phyloP scores from a whole-genome alignment of 2,113 vertebrate genomes.

The Pseudorasbora parva region DNA sequence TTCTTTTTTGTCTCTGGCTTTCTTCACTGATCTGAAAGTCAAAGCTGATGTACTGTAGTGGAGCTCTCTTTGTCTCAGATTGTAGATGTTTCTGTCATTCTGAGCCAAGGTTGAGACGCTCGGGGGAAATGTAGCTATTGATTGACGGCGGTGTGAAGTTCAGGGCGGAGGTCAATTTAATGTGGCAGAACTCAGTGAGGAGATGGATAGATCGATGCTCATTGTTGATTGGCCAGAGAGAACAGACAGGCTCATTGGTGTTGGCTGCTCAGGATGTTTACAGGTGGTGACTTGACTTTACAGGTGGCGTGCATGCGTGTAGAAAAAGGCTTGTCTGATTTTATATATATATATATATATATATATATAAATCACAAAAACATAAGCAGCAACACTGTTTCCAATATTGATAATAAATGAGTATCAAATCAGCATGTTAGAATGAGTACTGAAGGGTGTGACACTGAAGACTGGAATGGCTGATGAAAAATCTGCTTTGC shows the following conservation, averaged over 20 bases:
- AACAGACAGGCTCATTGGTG: neutral
- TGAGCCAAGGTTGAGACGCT: neutral
- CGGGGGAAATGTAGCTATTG: conserved; percentile 29
- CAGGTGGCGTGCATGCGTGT: no score
- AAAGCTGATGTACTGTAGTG: conserved; percentile 8
- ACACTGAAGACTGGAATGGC: no score
- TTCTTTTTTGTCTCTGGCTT: neutral
- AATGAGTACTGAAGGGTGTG: no score
- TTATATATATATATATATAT: no score
- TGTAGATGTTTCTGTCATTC: conserved; percentile 10
- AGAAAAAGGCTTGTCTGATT: neutral
- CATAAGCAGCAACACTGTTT: no score
- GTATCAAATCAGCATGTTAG: no score
- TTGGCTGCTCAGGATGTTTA: conserved; percentile 5
- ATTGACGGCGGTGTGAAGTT: conserved; percentile 35
- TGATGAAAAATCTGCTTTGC: no score
- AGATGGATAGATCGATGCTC: neutral
- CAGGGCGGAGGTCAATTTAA: conserved; percentile 36
- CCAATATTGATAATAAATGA: no score
- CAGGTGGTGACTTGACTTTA: no score
- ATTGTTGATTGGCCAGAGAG: conserved; percentile 29
- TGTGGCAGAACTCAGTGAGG: conserved; percentile 14
- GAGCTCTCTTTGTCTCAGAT: conserved; percentile 17
- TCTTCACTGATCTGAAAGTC: conserved; percentile 18
- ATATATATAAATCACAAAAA: no score